A percentile compares a stretch with the other conserved stretches of the same genome.
Evolutionary conservation across 2,113 vertebrate genomes (phyloP).

Genomic region (Chlorocebus sabaeus): DNA sequence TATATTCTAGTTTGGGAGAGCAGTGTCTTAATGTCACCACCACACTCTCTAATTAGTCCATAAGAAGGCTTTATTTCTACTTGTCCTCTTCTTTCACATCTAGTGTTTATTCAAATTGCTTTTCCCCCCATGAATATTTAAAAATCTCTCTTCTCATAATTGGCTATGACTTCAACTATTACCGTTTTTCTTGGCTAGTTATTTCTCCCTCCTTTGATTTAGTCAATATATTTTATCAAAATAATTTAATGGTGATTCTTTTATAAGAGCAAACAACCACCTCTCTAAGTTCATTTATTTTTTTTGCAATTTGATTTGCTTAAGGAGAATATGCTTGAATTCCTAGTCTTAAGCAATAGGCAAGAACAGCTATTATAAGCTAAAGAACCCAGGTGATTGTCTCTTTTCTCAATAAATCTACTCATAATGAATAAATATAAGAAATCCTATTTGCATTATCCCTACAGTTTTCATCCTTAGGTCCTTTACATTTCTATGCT

Average conservation of each 20-base stretch:
- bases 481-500: background rate
- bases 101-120: background rate
- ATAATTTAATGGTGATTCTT: constrained; percentile 27
- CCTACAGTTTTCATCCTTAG: background rate
- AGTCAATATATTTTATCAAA: constrained; percentile 32
- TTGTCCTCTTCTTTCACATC: background rate
- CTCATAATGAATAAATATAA: background rate
- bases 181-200: background rate
- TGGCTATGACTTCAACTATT: background rate
- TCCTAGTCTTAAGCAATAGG: background rate
- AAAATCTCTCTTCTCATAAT: background rate
- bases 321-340: background rate
- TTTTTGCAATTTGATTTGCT: background rate
- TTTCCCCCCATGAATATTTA: background rate
- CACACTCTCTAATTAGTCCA: background rate
- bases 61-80: background rate
- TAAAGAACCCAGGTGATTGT: background rate
- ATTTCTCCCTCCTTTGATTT: background rate
- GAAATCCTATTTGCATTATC: background rate
- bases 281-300: background rate
- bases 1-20: background rate
- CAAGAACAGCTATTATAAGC: background rate
- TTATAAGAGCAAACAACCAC: background rate
- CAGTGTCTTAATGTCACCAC: background rate
- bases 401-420: constrained; percentile 7